phyloP scores from a whole-genome alignment of 2,888 invertebrate genomes.

The Nomada lathburiana region DNA sequence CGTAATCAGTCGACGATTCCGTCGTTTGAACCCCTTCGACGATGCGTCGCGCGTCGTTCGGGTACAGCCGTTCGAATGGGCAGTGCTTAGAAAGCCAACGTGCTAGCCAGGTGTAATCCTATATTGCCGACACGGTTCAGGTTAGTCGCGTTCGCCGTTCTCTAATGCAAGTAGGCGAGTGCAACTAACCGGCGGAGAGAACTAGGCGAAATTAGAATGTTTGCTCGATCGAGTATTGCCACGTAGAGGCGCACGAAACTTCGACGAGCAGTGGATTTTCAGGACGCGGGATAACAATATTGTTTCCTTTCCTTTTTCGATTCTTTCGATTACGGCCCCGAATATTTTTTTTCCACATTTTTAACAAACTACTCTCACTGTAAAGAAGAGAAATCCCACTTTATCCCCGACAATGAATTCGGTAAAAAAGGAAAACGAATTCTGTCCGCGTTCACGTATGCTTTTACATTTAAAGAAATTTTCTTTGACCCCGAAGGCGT shows the following conservation, averaged over 20 bases:
- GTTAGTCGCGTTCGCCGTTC: slow-evolving; percentile 62
- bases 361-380: not conserved
- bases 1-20: not conserved
- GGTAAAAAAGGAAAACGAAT: too few species aligned
- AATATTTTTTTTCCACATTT: too few species aligned
- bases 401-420: not conserved
- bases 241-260: slow-evolving; percentile 44
- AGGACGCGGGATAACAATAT: not conserved
- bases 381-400: not conserved
- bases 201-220: slow-evolving; percentile 78
- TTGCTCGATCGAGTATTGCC: slow-evolving; percentile 64
- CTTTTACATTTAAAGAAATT: not conserved
- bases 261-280: slow-evolving; percentile 20
- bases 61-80: slow-evolving; percentile 15
- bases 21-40: not conserved
- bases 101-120: slow-evolving; percentile 70
- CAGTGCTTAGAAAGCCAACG: slow-evolving; percentile 68
- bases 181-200: slow-evolving; percentile 74
- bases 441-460: too few species aligned
- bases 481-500: not conserved
- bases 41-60: not conserved
- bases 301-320: not conserved
- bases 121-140: slow-evolving; percentile 73
- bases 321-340: too few species aligned
- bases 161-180: slow-evolving; percentile 75